A percentile compares a stretch with the other conserved stretches of the same genome.
Evolutionary conservation across 2,797 vertebrate genomes (phyloP).

Genomic region (Petrocephalus sullivani): DNA sequence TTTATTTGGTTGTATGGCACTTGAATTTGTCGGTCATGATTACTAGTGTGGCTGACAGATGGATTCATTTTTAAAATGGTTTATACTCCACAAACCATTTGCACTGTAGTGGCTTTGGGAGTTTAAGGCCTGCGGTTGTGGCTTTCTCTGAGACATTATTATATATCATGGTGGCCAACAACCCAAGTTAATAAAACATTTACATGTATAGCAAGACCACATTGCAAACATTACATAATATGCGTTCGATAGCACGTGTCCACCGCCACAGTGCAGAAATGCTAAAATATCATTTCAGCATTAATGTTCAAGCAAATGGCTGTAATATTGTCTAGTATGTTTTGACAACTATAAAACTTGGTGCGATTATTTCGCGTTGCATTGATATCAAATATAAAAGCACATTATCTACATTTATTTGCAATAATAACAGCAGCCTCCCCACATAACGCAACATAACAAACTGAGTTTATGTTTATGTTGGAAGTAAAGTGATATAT

Average conservation of each 20-base stretch:
- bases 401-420: background rate
- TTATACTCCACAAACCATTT: background rate
- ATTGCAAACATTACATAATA: background rate
- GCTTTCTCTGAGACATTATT: constrained; percentile 9
- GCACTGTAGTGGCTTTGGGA: background rate
- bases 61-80: background rate
- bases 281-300: background rate
- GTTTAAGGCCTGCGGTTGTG: background rate
- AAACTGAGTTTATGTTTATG: background rate
- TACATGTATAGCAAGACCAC: background rate
- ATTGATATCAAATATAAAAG: background rate
- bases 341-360: background rate
- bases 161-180: background rate
- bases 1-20: background rate
- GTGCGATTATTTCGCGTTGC: background rate
- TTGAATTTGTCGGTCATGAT: background rate
- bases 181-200: constrained; percentile 10
- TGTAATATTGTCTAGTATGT: background rate
- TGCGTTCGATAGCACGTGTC: background rate
- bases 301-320: background rate
- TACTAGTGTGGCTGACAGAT: background rate
- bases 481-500: background rate
- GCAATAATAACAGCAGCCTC: background rate
- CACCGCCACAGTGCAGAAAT: background rate
- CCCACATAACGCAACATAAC: background rate